phyloP scores from a whole-genome alignment of 2,888 invertebrate species.

The Cheilosia vernalis region DNA sequence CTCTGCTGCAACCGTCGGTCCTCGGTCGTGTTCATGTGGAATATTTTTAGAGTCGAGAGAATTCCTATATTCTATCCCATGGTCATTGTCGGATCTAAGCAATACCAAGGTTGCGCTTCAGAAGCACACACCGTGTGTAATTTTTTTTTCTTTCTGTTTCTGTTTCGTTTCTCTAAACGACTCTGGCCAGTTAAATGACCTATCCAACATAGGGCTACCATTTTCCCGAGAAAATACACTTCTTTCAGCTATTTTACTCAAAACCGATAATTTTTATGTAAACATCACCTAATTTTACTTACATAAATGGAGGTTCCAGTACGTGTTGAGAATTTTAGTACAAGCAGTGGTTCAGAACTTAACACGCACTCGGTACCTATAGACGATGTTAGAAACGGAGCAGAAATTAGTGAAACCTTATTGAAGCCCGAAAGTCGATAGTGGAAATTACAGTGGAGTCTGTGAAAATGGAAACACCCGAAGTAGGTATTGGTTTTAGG shows the following conservation, averaged over 20 bases:
- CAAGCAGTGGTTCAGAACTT: no score
- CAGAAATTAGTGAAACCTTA: no score
- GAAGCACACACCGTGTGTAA: slow-evolving; percentile 20
- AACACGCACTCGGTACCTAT: no score
- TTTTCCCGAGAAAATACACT: not conserved
- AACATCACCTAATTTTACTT: not conserved
- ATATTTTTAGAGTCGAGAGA: slow-evolving; percentile 33
- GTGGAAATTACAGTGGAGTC: no score
- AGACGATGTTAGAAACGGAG: no score
- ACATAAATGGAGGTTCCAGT: no score
- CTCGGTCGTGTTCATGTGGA: slow-evolving; percentile 10
- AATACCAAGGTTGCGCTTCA: slow-evolving; percentile 63
- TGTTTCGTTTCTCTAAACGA: not conserved
- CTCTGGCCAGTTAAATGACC: slow-evolving; percentile 54
- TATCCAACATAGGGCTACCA: slow-evolving; percentile 50
- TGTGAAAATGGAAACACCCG: no score
- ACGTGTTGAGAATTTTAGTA: no score
- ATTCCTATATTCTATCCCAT: slow-evolving; percentile 36
- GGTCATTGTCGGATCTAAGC: slow-evolving; percentile 16
- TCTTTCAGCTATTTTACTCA: not conserved
- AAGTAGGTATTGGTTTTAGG: no score
- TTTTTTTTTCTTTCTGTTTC: slow-evolving; percentile 40
- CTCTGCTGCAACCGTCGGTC: slow-evolving; percentile 34
- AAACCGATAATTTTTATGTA: not conserved
- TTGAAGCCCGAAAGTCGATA: no score